Base-by-base conservation (phyloP, 1,140 invertebrate genomes). In the Phocides pigmalion region DNA sequence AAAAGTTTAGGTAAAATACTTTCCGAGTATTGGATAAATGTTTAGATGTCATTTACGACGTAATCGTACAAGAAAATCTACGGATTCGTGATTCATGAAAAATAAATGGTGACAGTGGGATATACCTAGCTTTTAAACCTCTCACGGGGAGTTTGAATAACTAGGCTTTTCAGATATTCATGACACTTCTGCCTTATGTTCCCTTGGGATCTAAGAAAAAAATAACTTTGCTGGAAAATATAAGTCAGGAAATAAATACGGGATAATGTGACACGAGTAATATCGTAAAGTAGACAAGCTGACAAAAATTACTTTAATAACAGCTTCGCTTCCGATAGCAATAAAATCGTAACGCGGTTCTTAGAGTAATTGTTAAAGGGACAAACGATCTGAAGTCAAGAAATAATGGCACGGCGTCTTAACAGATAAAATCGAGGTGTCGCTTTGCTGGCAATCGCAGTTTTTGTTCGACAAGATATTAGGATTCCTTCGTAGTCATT, bases 341-440 rank as follows among this genome's bases (percentile, higher is more conserved):
- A 49, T 49, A 49, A 49, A 49, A 25, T 12, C 20, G 20, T 49
- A 58, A 70, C 49, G 61, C 22, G 62, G 62, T 71, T 46, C 20
- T 49, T 28, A 49, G 19, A 22, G 46, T 49, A 49, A 49, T 72
- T 73, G 66, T 70, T 67, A 62, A 77, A 72, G 62, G 72, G 62
- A 32, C 28, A 11, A 28, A 8, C 70, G 73, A 47, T 70, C 22
- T 49, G 5, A 49, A 20, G 20, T 20, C 46, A 20, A 63, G 71
- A 67, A 81, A 79, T 84, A 84, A 82, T 84, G 76, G 71, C 56
- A 74, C 51, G 69, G 74, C 78, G 77, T 72, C 67, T 74, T 76
- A 49, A 22, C 35, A 74, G 78, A 82, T 82, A 84, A 79, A 72
- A 84, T 82, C 76, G 46, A 28, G 46, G 46, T 74, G 70, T 76